Evolutionary conservation across 2,113 vertebrate species (phyloP).

Genomic region (Helogale parvula): DNA sequence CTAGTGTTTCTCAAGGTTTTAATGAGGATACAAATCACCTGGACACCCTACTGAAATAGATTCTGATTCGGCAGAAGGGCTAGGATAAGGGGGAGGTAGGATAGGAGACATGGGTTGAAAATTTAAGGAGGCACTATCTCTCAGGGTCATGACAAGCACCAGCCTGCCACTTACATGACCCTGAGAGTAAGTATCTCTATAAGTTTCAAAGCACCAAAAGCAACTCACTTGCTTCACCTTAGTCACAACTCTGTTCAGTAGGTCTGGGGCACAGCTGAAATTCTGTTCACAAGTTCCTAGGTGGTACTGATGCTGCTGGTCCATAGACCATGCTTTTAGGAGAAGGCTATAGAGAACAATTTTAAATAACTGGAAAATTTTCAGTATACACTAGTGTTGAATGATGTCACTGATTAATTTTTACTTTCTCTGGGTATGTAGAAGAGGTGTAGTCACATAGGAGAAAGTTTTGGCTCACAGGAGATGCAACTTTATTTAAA

Average conservation of each 20-base stretch:
- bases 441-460: neutral
- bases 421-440: neutral
- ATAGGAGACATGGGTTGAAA: neutral
- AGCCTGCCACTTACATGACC: neutral
- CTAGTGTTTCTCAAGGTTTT: neutral
- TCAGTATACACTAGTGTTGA: neutral
- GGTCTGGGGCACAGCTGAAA: neutral
- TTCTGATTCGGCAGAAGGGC: neutral
- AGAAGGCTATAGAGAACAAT: neutral
- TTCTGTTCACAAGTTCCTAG: neutral
- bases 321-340: neutral
- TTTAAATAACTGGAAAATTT: slow-evolving; percentile 11
- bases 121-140: neutral
- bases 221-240: neutral
- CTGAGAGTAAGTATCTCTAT: neutral
- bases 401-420: neutral
- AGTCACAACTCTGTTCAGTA: neutral
- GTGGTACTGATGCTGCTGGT: neutral
- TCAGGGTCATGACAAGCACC: neutral
- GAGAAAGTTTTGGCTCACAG: neutral
- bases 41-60: neutral
- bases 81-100: neutral
- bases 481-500: neutral
- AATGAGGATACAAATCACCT: neutral
- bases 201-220: neutral